These are phyloP conservation scores for Phyllostomus hastatus DNA, from an alignment of 2,113 vertebrate species.

Conservation along the genomic window DNA sequence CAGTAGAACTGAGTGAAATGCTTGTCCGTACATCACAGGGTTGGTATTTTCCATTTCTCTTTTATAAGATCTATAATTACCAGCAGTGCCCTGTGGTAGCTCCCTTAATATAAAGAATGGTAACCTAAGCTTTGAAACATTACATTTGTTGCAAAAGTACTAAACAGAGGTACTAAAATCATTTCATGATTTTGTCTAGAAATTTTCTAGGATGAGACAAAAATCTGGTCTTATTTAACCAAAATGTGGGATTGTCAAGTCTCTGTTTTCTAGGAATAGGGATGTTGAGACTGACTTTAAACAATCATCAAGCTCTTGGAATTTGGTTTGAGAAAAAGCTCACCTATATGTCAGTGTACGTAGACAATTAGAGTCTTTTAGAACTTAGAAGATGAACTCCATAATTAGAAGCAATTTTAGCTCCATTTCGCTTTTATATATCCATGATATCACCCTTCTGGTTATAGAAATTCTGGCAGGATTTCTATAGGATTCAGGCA, in stretches of 20 bases:
- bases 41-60: not conserved
- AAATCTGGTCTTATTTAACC: not conserved
- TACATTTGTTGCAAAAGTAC: not conserved
- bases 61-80: not conserved
- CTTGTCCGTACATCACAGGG: not conserved
- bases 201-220: not conserved
- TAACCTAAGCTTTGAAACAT: not conserved
- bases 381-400: not conserved
- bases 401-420: not conserved
- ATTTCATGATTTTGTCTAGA: not conserved
- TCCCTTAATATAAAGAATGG: not conserved
- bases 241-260: not conserved
- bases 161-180: not conserved
- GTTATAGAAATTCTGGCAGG: not conserved
- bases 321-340: not conserved
- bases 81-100: not conserved
- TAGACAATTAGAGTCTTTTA: not conserved
- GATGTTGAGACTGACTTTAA: not conserved
- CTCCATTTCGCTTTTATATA: not conserved
- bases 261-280: not conserved
- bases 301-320: not conserved
- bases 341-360: not conserved
- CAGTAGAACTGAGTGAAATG: not conserved
- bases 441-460: not conserved
- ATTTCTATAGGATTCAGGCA: not conserved